Conservation (phyloP, 2,113 vertebrate species). For the Carlito syrichta region DNA sequence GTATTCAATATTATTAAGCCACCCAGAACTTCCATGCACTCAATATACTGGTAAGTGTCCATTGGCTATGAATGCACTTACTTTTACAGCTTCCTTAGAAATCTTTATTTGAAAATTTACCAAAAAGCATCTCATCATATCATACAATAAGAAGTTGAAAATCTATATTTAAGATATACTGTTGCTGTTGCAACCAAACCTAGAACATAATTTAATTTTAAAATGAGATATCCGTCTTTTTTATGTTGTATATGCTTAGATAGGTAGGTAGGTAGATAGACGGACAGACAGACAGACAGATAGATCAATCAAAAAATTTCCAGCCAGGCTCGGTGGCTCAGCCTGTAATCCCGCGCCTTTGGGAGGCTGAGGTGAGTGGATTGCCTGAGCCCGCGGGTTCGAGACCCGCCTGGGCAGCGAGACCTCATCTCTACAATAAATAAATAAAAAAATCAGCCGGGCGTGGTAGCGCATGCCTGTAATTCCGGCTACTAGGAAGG, state of each 20-base stretch:
- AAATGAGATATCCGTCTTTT: not conserved
- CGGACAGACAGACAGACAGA: too few species aligned
- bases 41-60: not conserved
- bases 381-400: too few species aligned
- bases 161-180: not conserved
- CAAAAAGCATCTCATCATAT: not conserved
- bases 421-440: too few species aligned
- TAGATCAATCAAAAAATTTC: too few species aligned
- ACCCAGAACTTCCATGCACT: not conserved
- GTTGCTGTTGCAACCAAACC: not conserved
- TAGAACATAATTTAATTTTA: not conserved
- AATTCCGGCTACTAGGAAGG: too few species aligned
- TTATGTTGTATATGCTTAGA: not conserved
- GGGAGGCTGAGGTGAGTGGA: too few species aligned
- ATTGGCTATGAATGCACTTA: not conserved
- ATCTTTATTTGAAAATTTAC: constrained; percentile 24
- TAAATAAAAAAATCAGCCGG: too few species aligned
- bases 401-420: too few species aligned
- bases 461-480: too few species aligned
- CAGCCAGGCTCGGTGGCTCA: too few species aligned
- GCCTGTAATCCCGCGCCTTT: too few species aligned
- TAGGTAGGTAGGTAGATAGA: too few species aligned
- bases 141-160: constrained; percentile 11
- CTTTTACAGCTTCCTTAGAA: not conserved
- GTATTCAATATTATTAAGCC: not conserved